Conservation (phyloP, 2,113 vertebrate species). For the Anolis sagrei region DNA sequence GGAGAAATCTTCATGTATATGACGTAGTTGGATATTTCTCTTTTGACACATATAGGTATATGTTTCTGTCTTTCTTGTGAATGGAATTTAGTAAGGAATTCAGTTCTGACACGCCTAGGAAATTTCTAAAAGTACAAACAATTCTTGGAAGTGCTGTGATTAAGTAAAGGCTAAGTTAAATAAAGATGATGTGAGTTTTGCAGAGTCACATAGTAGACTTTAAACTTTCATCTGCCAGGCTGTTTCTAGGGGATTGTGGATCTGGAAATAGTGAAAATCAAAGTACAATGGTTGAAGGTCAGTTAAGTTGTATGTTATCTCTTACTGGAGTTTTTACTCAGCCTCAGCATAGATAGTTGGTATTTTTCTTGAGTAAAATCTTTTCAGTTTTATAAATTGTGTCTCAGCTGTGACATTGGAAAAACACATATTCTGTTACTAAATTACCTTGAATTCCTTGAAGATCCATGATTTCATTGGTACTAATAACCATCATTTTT, state of each 20-base stretch:
- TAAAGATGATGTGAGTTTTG: background rate
- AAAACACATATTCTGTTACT: background rate
- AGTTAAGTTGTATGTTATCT: background rate
- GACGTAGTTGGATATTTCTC: background rate
- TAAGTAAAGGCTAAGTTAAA: background rate
- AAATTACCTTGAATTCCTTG: no score
- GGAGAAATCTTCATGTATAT: background rate
- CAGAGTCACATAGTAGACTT: background rate
- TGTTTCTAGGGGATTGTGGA: constrained; percentile 3
- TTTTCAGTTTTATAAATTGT: constrained; percentile 3
- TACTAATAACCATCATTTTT: no score
- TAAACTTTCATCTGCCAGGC: background rate
- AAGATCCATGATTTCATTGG: no score
- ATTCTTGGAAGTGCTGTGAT: fast-evolving
- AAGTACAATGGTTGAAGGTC: background rate
- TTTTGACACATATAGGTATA: background rate
- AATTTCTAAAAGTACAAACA: background rate
- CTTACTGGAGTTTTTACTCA: background rate
- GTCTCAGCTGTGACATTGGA: background rate
- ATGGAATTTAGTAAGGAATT: background rate
- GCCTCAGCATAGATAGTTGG: background rate
- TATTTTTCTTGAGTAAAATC: background rate
- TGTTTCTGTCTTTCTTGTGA: background rate
- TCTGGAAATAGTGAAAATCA: background rate
- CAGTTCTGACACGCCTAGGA: background rate